These are phyloP conservation scores for Elaphurus davidianus DNA, from an alignment of 2,113 vertebrate genomes.

Conservation along the genomic window DNA sequence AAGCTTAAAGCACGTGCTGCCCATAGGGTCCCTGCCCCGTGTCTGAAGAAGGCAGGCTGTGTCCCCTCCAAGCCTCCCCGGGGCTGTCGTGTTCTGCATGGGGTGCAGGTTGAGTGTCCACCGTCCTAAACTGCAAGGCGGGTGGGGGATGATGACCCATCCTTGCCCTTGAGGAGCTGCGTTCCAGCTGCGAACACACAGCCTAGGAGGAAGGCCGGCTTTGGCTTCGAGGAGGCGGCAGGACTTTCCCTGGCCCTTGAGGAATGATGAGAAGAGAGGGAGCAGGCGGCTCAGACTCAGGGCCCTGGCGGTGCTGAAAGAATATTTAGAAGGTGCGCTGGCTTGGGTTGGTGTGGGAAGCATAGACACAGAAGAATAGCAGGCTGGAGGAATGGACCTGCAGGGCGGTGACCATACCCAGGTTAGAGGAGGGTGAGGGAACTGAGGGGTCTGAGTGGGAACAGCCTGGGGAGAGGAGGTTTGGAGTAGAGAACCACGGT, in stretches of 20 bases:
- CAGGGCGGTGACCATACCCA: background rate
- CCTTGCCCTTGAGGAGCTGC: background rate
- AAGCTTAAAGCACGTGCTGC: fast-evolving
- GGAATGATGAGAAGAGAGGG: background rate
- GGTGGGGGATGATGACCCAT: background rate
- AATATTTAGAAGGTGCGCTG: fast-evolving
- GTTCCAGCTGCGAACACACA: background rate
- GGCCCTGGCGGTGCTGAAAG: fast-evolving
- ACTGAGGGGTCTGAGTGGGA: background rate
- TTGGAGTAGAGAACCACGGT: background rate
- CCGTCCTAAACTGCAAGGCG: fast-evolving
- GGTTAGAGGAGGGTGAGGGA: background rate
- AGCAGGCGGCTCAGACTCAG: background rate
- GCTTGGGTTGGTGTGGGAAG: background rate
- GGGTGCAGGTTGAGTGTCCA: fast-evolving
- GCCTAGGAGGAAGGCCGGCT: background rate
- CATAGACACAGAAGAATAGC: background rate
- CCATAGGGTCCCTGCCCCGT: fast-evolving
- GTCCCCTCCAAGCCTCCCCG: fast-evolving
- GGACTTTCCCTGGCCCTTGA: background rate
- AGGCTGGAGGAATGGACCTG: background rate
- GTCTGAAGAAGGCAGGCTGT: background rate
- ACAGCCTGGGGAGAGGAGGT: fast-evolving
- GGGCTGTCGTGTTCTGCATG: fast-evolving
- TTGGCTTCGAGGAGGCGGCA: background rate